Evolutionary conservation across 2,113 vertebrate species (phyloP), one percentile per base, ranked within the genome.

Genomic region (Gymnobelideus leadbeateri): DNA sequence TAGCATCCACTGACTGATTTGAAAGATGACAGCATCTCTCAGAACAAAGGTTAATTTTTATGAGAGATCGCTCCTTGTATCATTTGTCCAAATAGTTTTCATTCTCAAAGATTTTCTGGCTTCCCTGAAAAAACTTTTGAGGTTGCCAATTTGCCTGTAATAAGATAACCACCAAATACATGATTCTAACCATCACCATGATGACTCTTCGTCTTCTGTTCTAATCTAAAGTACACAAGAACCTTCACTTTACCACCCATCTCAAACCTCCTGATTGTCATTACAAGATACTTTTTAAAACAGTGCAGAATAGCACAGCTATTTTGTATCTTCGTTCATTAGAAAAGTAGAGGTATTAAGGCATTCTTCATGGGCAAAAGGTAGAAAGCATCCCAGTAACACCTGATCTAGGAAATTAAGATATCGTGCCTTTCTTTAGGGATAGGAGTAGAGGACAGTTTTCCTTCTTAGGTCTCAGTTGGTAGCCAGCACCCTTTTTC

Each of bases 271-370:
- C 68, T 84, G 16, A 84, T 84, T 84, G 7, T 43, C n/a, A 43
- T 84, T 21, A 43, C n/a, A 84, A 43, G n/a, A n/a, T n/a, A 52
- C 46, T 43, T 92, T 93, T 28, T 92, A 8, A 28, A 43, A 92
- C 16, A 93, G 16, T 0, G n/a, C 5, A 55, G 93, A 92, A 61
- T 53, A 50, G n/a, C 7, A 23, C 43, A 96, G n/a, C 14, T 89
- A 50, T 92, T 96, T 90, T 97, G 50, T 94, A 26, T 46, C 57
- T 89, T 94, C 50, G n/a, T 93, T 52, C 54, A 37, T 24, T 91
- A 95, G 37, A 37, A 95, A 95, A 91, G 26, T 93, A 94, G 52
- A 61, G 84, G 90, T 92, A 57, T 19, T 93, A 93, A 95, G 92
- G 51, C 84, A 89, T 10, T 89, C 68, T 7, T 84, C 43, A 21